Evolutionary conservation across 2,797 vertebrate genomes (phyloP), one percentile per base, ranked within the genome.

Genomic region (Poecilia wingei): DNA sequence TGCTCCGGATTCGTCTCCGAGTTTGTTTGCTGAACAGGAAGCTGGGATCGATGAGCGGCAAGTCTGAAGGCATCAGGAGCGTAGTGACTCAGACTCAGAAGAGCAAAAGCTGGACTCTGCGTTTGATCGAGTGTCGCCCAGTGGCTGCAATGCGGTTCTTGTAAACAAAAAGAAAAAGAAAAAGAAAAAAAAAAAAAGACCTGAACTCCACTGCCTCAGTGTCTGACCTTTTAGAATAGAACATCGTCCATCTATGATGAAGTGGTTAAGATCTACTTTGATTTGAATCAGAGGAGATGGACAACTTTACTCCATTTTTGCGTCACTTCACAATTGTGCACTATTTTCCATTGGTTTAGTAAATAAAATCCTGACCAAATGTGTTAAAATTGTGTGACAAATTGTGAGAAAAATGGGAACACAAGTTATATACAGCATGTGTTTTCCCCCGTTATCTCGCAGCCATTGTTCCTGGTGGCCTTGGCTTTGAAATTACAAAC

Each of bases 1-100:
- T 80, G 70, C 79, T 79, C 86, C 79, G 75, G 82, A 76, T 80
- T 84, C 82, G 79, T 73, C 72, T 90, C 82, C 83, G 84, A 82
- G 83, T 83, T 86, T 74, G 84, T 80, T 75, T 77, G 47, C 79
- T 76, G 72, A 80, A 85, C 82, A 46, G 78, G 80, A 83, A 73
- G 72, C 79, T 85, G 79, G 70, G 87, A 89, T 92, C 87, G 81
- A 91, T 92, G 86, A 28, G 79, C 10, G 51, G 82, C 66, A 79
- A 79, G 76, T 84, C 84, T 78, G 45, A 72, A 77, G 77, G 74
- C 84, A 81, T 86, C 78, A 80, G 82, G 85, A 83, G 16, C 14
- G 51, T 9, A 53, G 72, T 81, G 83, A 83, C 82, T 85, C 82
- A 74, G 83, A 83, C 82, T 85, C 82, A 74, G 41, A 5, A 51